phyloP scores from a whole-genome alignment of 2,888 invertebrate species.

The Leptinotarsa tumamoca region DNA sequence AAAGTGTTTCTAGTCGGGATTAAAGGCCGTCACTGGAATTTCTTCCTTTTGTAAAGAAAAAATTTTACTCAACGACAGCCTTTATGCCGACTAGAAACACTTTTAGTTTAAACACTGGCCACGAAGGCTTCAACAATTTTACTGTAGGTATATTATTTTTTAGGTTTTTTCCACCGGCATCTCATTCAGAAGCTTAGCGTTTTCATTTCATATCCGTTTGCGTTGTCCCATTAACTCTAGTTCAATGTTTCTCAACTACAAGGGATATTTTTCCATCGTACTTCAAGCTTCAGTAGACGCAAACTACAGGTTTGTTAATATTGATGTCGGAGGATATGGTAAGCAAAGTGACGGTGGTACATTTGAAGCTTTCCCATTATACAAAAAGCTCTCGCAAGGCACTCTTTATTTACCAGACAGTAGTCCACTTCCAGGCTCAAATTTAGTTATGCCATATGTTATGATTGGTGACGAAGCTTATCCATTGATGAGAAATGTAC shows the following conservation, averaged over 20 bases:
- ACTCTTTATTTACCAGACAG: constrained; percentile 41
- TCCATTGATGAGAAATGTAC: not conserved
- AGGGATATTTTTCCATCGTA: constrained; percentile 46
- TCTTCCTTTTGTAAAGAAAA: no score
- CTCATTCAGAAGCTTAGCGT: no score
- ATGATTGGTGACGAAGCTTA: constrained; percentile 1
- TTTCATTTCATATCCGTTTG: constrained; percentile 23
- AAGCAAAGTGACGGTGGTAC: constrained; percentile 54
- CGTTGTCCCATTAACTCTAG: constrained; percentile 34
- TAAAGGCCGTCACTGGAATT: no score
- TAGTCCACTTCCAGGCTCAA: constrained; percentile 40
- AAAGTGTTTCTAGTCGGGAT: no score
- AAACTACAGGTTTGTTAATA: constrained; percentile 47
- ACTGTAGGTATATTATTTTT: no score
- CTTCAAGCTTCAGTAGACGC: constrained; percentile 47
- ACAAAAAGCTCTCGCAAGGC: constrained; percentile 32
- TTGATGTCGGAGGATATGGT: constrained; percentile 52
- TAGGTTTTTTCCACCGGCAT: no score
- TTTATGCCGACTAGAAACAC: no score
- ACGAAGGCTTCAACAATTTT: no score
- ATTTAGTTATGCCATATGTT: constrained; percentile 35
- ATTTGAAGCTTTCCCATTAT: constrained; percentile 46
- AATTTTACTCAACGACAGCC: no score
- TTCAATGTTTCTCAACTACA: constrained; percentile 41
- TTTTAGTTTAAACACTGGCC: no score